A percentile compares a stretch with the other conserved stretches of the same genome.
phyloP scores from a whole-genome alignment of 2,888 invertebrate species.

The Epsilonema sp. region DNA sequence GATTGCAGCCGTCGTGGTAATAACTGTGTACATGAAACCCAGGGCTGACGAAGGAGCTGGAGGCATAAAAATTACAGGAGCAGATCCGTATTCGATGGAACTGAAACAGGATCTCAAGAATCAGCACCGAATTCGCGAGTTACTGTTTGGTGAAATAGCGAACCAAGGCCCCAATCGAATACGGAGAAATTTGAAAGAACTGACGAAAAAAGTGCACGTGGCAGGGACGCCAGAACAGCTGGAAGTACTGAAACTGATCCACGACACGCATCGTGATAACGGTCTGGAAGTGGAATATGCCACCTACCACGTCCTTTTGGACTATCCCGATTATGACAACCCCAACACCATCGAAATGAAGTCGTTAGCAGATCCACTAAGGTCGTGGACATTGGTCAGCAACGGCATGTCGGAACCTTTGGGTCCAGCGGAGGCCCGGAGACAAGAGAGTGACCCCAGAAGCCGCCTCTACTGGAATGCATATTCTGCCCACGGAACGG shows the following conservation, averaged over 20 bases:
- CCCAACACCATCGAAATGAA: conserved; percentile 14
- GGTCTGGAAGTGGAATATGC: background rate
- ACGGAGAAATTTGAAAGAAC: conserved; percentile 13
- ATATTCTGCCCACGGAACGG: conserved; percentile 17
- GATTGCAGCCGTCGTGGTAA: no score
- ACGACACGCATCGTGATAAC: background rate
- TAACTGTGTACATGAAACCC: no score
- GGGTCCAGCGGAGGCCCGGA: conserved; percentile 11
- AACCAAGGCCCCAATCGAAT: conserved; percentile 11
- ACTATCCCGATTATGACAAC: conserved; percentile 13
- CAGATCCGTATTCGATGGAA: no score
- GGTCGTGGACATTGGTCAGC: conserved; percentile 16
- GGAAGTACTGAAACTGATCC: conserved; percentile 3
- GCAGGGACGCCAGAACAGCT: conserved; percentile 20
- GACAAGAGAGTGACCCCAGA: conserved; percentile 9
- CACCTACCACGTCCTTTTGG: conserved; percentile 11
- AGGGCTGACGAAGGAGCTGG: no score
- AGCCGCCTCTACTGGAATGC: conserved; percentile 17
- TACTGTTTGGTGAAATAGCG: no score
- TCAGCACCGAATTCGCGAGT: no score
- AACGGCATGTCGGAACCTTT: conserved; percentile 13
- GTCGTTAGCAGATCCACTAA: conserved; percentile 8
- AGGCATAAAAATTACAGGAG: no score
- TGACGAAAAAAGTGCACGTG: conserved; percentile 17
- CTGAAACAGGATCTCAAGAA: no score